These are phyloP conservation scores for Aspidiotus rigidus DNA, from an alignment of 2,888 invertebrate species.

Conservation along the genomic window DNA sequence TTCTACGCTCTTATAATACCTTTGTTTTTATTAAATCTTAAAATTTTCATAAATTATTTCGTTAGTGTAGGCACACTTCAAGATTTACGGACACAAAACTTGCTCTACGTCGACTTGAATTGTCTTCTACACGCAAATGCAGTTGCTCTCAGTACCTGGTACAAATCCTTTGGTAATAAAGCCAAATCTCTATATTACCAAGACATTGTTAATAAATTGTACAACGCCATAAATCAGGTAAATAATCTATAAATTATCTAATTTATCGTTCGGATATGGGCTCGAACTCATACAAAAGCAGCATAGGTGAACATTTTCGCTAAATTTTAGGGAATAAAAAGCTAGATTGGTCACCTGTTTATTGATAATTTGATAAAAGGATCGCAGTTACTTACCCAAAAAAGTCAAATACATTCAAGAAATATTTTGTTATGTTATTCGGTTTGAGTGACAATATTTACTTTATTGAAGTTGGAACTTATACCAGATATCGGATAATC, in stretches of 20 bases:
- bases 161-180: background rate
- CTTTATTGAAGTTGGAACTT: background rate
- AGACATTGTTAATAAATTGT: background rate
- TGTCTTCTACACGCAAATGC: background rate
- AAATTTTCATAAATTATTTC: too few species aligned
- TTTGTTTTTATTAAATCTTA: too few species aligned
- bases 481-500: background rate
- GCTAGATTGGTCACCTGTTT: too few species aligned
- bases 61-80: background rate
- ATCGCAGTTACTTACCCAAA: too few species aligned
- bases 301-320: too few species aligned
- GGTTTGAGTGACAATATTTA: background rate
- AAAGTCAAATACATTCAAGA: background rate
- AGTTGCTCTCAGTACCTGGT: background rate
- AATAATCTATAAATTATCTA: background rate
- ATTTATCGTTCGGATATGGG: background rate
- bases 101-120: background rate
- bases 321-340: too few species aligned
- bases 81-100: background rate
- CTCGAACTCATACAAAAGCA: too few species aligned
- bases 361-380: too few species aligned
- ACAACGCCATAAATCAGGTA: background rate
- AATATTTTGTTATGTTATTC: background rate
- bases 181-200: background rate
- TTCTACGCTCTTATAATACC: too few species aligned